These are phyloP conservation scores for Hybos culiciformis DNA, from an alignment of 2,888 invertebrate genomes.

Conservation along the genomic window DNA sequence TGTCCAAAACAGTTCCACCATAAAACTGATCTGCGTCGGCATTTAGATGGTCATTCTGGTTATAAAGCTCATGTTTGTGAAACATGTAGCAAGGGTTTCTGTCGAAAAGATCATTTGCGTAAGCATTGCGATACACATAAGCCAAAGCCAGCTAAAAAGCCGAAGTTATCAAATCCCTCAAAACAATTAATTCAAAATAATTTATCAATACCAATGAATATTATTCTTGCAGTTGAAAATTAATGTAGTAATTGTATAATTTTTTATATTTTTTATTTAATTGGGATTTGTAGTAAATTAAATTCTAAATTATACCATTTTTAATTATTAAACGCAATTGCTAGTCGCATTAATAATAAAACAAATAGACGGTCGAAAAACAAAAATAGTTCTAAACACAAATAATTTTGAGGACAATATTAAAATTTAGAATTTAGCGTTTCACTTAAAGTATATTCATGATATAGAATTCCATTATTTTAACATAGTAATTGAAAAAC, in stretches of 20 bases:
- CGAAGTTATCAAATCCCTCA: not conserved
- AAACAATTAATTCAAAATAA: not conserved
- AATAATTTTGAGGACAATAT: no score
- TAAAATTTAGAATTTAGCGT: no score
- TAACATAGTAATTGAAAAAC: no score
- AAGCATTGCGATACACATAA: slow-evolving; percentile 74
- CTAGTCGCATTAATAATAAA: no score
- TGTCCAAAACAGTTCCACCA: slow-evolving; percentile 85
- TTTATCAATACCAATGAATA: no score
- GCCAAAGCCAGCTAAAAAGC: slow-evolving; percentile 21
- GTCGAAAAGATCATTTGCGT: slow-evolving; percentile 81
- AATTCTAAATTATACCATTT: not conserved
- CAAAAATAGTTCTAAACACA: no score
- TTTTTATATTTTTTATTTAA: not conserved
- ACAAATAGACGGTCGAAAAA: no score
- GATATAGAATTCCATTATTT: no score
- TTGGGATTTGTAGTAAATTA: not conserved
- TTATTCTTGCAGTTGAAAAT: not conserved
- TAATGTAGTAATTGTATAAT: not conserved
- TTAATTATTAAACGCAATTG: no score
- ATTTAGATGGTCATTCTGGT: slow-evolving; percentile 77
- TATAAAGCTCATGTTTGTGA: slow-evolving; percentile 70
- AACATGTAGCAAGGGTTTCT: slow-evolving; percentile 75
- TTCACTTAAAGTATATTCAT: no score
- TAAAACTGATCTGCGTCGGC: slow-evolving; percentile 75